Evolutionary conservation across 1,140 invertebrate genomes (phyloP), one percentile per base, ranked within the genome.

Genomic region (Charaxes varanes): DNA sequence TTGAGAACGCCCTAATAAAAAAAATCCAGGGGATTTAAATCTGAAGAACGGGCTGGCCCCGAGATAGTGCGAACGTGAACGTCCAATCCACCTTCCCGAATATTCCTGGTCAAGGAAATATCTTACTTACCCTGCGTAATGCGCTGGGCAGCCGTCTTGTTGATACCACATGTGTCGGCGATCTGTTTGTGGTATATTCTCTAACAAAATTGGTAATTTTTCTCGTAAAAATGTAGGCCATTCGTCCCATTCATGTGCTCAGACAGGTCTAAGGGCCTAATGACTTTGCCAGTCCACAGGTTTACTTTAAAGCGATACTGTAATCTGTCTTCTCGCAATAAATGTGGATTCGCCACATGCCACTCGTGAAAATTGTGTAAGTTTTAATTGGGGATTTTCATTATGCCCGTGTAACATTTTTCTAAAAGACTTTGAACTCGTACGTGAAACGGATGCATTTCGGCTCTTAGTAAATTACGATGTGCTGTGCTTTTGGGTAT

Each of bases 21-120:
- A 26, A 53, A 57, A 34, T 53, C 49, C 2, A 53, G 4, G 3
- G 42, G 49, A 41, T 53, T 61, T 50, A 56, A 42, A 41, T 57
- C 58, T n/a, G 53, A n/a, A n/a, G n/a, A n/a, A n/a, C n/a, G 53
- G 21, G 42, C 42, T 24, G 42, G 53, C n/a, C n/a, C 53, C 53
- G 27, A 33, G 24, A 56, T 47, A 10, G 48, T 41, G 12, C n/a
- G n/a, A n/a, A n/a, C 52, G 41, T 14, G 30, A 30, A 4, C 56
- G 44, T 13, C 52, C 56, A 33, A 59, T 55, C 47, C 50, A 58
- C 28, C 50, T 32, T 1, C 15, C 6, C 6, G 51, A 44, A 22
- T 30, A 54, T 41, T 41, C n/a, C n/a, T n/a, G n/a, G n/a, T n/a
- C n/a, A n/a, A n/a, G n/a, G n/a, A n/a, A n/a, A n/a, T n/a, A n/a